phyloP scores from a whole-genome alignment of 2,888 invertebrate species.

The Tromatobia lineatoria region DNA sequence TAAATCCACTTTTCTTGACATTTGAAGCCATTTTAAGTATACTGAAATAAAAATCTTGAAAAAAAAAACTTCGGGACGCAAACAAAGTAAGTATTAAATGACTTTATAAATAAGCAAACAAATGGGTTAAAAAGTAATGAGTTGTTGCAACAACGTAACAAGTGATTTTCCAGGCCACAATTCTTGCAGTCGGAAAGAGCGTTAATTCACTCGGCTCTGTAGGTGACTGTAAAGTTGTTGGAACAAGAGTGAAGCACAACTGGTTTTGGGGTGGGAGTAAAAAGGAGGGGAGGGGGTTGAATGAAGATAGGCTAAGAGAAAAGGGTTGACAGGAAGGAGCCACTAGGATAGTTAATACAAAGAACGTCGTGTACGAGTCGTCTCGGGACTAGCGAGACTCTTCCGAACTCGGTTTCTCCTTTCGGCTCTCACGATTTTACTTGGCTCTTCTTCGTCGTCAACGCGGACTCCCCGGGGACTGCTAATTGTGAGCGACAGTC shows the following conservation, averaged over 20 bases:
- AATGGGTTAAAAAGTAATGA: too few species aligned
- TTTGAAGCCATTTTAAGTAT: too few species aligned
- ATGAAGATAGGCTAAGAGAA: slow-evolving; percentile 69
- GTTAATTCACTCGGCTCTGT: slow-evolving; percentile 63
- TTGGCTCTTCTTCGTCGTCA: slow-evolving; percentile 65
- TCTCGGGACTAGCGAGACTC: slow-evolving; percentile 69
- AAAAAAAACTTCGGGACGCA: too few species aligned
- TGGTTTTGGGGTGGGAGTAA: slow-evolving; percentile 34
- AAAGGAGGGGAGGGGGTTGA: slow-evolving; percentile 43
- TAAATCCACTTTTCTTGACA: too few species aligned
- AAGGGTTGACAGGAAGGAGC: slow-evolving; percentile 75
- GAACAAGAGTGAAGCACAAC: slow-evolving; percentile 40
- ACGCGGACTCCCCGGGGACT: slow-evolving; percentile 78
- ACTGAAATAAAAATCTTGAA: too few species aligned
- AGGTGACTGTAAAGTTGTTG: slow-evolving; percentile 65
- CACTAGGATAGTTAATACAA: slow-evolving; percentile 82
- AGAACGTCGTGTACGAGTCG: slow-evolving; percentile 81
- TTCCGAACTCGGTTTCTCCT: slow-evolving; percentile 67
- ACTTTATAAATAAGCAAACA: too few species aligned
- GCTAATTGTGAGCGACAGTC: slow-evolving; percentile 84
- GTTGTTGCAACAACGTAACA: neutral
- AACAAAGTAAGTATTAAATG: too few species aligned
- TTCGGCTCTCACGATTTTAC: slow-evolving; percentile 60
- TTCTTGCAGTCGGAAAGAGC: slow-evolving; percentile 48
- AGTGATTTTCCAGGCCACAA: slow-evolving; percentile 7